Evolutionary conservation across 2,113 vertebrate species (phyloP), one percentile per base, ranked within the genome.

Genomic region (Abramis brama): DNA sequence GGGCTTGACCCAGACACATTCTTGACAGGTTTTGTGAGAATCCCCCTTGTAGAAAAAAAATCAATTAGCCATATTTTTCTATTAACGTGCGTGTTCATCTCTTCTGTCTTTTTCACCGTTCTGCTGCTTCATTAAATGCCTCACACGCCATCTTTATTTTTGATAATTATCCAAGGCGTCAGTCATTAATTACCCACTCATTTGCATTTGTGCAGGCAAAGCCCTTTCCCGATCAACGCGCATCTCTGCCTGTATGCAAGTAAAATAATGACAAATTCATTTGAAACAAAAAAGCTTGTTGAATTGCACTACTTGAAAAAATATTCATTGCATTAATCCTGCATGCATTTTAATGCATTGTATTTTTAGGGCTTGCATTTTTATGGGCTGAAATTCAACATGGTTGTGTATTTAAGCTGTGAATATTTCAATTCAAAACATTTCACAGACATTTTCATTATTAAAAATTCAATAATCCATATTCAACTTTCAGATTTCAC

Each of bases 161-260:
- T 88, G 90, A 93, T 94, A 94, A 94, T 94, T 94, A 94, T 93
- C 92, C 88, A 85, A 88, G 86, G 83, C 88, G 83, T 86, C 39
- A 91, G 89, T 92, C 92, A 92, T 93, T 92, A 91, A 93, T 94
- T 91, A 93, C 90, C 87, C 8, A 27, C 66, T 86, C 90, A 84
- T 83, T 84, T 91, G 74, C 86, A 89, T 87, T 75, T 66, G 71
- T 79, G 64, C 76, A 10, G 36, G 70, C 76, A n/a, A 23, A 43
- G 21, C 64, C 66, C 27, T 87, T 87, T 64, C 88, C 82, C 79
- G 60, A 81, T 84, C 23, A 15, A 43, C 39, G 52, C 39, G 17
- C 8, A 10, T 17, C 59, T 52, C 50, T 30, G 64, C 33, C 27
- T 33, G 33, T 0, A 4, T 33, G 33, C 33, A 4, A 33, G 33